Percentiles rank a stretch among this genome's conserved stretches.
Evolutionary conservation across 2,113 vertebrate species (phyloP).

Genomic region (Trematocara nigrifrons): DNA sequence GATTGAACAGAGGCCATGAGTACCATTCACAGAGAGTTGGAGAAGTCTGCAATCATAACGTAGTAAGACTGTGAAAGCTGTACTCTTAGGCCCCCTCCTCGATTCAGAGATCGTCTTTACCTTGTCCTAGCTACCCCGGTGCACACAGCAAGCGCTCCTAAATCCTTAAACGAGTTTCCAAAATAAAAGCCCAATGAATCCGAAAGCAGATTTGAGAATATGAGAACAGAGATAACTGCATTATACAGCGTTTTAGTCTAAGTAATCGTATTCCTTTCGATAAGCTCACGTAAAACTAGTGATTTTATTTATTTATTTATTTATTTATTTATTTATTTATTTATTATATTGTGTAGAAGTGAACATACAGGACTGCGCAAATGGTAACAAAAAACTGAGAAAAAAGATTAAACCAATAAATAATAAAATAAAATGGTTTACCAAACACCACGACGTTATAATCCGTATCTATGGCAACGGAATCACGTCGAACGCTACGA

Average conservation of each 20-base stretch:
- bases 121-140: not conserved
- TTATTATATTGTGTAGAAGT: not conserved
- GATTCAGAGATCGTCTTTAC: not conserved
- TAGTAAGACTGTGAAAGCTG: not conserved
- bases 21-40: not conserved
- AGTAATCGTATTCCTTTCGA: not conserved
- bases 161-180: not conserved
- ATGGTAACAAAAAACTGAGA: not conserved
- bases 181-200: not conserved
- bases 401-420: not conserved
- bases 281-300: not conserved
- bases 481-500: not conserved
- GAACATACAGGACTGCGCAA: not conserved
- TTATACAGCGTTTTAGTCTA: not conserved
- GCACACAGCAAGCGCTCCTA: not conserved
- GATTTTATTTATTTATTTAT: not conserved
- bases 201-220: not conserved
- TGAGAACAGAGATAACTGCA: not conserved
- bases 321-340: not conserved
- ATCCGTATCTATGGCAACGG: constrained; percentile 28
- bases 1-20: not conserved
- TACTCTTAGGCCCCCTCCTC: not conserved
- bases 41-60: not conserved
- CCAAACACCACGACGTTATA: not conserved
- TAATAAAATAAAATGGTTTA: not conserved